Conservation (phyloP, 2,888 invertebrate species). For the Agriopis aurantiaria region DNA sequence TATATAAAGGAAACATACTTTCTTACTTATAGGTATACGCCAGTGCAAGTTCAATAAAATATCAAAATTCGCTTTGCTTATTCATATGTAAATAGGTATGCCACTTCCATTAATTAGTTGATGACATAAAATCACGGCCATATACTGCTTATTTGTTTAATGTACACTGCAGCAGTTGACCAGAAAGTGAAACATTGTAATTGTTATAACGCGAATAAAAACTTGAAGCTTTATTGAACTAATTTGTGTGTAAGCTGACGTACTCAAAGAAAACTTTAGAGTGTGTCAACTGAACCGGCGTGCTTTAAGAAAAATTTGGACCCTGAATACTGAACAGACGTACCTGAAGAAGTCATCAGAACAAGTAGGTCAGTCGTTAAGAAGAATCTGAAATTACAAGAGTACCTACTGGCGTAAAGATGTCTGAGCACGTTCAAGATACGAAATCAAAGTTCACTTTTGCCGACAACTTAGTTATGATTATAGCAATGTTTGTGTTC, state of each 20-base stretch:
- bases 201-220: background rate
- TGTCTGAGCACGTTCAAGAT: conserved; percentile 60
- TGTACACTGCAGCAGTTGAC: conserved; percentile 3
- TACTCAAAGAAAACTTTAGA: no score
- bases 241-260: no score
- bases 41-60: no score
- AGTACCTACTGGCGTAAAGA: conserved; percentile 26
- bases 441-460: conserved; percentile 56
- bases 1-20: no score
- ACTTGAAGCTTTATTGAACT: background rate
- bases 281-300: no score
- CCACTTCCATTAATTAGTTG: conserved; percentile 19
- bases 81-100: no score
- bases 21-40: no score
- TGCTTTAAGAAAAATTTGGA: background rate
- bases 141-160: conserved; percentile 4
- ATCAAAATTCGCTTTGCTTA: no score
- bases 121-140: conserved; percentile 11
- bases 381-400: background rate
- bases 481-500: conserved; percentile 52
- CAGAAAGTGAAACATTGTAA: conserved; percentile 26
- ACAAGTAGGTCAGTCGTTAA: no score
- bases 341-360: background rate
- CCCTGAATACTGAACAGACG: background rate
- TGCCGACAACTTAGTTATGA: conserved; percentile 57